A percentile compares a stretch with the other conserved stretches of the same genome.
Conservation (phyloP, 2,113 vertebrate species). For the Phainopepla nitens region DNA sequence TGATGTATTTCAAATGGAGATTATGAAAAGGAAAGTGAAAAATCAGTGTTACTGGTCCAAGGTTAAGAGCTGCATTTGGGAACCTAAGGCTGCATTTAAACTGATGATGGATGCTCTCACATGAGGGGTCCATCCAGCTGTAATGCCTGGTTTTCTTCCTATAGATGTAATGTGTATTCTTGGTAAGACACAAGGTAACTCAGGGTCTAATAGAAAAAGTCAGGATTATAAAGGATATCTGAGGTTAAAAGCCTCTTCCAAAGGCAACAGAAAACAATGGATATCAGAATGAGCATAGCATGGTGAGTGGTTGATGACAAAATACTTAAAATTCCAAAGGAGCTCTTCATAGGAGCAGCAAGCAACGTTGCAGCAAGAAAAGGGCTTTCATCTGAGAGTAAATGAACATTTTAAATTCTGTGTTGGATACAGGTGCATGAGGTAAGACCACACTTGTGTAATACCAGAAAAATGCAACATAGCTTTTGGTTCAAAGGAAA, state of each 20-base stretch:
- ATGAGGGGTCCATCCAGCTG: background rate
- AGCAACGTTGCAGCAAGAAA: background rate
- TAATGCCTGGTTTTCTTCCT: background rate
- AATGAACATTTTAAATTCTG: background rate
- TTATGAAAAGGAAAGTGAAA: background rate
- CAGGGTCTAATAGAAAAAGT: background rate
- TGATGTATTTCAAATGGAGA: background rate
- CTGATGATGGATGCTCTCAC: background rate
- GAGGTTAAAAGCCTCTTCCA: background rate
- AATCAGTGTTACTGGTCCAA: background rate
- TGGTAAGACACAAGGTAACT: background rate
- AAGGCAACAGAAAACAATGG: background rate
- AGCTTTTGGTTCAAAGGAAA: background rate
- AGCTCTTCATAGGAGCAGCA: background rate
- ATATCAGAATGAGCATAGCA: background rate
- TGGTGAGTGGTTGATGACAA: background rate
- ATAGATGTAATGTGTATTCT: background rate
- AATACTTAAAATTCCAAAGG: background rate
- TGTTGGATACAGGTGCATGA: background rate
- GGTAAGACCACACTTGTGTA: background rate
- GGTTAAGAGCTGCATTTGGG: conserved; percentile 9
- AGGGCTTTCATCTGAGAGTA: background rate
- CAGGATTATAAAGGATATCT: background rate
- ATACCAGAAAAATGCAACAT: background rate
- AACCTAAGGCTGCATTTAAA: background rate